Conservation (phyloP, 2,797 vertebrate species). For the Bradypus variegatus region DNA sequence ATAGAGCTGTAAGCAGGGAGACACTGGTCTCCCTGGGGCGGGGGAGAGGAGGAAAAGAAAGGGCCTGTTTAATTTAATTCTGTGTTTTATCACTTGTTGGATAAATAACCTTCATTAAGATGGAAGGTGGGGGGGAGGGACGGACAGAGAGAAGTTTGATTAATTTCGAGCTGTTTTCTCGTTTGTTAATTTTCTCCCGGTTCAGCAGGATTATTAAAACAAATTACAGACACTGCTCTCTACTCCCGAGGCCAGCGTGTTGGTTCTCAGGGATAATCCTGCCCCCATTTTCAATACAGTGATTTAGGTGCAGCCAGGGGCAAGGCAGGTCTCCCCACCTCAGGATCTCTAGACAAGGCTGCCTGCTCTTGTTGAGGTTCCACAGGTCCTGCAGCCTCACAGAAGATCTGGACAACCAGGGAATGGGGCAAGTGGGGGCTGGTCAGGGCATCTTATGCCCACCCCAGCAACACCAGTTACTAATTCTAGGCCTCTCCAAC, state of each 20-base stretch:
- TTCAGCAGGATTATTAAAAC: conserved; percentile 65
- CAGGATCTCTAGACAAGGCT: neutral
- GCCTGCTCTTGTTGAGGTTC: neutral
- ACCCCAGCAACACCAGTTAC: neutral
- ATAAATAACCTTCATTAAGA: conserved; percentile 80
- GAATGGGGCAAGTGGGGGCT: neutral
- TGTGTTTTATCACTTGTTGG: conserved; percentile 52
- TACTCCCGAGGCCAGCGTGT: neutral
- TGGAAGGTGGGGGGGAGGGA: conserved; percentile 57
- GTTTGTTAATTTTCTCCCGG: conserved; percentile 67
- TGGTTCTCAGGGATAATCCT: neutral
- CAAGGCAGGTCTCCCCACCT: neutral
- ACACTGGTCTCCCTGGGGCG: conserved; percentile 50
- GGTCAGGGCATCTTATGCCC: too few relatives aligned
- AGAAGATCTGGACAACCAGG: neutral
- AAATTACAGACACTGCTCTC: conserved; percentile 53
- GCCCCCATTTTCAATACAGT: neutral
- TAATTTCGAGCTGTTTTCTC: conserved; percentile 64
- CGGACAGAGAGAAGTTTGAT: conserved; percentile 66
- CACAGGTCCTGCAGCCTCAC: fast-evolving
- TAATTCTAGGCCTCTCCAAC: neutral
- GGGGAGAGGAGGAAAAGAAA: neutral
- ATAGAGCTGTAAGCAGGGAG: conserved; percentile 47
- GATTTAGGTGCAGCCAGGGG: neutral
- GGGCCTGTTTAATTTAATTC: conserved; percentile 67